Evolutionary conservation across 1,140 invertebrate species (phyloP).

Genomic region (Chymomyza costata): DNA sequence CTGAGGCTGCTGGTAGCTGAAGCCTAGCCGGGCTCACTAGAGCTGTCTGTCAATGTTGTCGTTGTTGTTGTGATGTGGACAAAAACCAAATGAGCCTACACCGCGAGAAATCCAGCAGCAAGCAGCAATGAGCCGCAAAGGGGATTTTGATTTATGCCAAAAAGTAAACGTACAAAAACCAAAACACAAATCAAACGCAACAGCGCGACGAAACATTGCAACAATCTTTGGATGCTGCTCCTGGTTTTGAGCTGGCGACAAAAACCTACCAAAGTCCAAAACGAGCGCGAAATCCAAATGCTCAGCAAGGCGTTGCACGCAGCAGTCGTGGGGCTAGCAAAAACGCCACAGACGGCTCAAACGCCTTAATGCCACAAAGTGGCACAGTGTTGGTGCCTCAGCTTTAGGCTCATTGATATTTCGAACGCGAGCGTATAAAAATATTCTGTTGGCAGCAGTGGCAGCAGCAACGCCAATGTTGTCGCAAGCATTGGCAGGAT

Average conservation of each 20-base stretch:
- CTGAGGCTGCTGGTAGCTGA: no score
- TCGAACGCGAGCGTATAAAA: constrained; percentile 75
- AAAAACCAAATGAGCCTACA: no score
- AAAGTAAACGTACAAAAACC: constrained; percentile 46
- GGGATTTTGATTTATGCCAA: constrained; percentile 72
- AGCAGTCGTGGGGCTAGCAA: constrained; percentile 20
- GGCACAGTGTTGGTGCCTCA: constrained; percentile 10
- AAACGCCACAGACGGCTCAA: constrained; percentile 42
- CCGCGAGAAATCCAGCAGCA: no score
- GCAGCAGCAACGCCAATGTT: constrained; percentile 24
- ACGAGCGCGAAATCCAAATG: constrained; percentile 65
- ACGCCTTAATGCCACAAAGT: no score
- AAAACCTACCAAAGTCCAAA: constrained; percentile 46
- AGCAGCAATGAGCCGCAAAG: no score
- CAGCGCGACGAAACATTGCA: constrained; percentile 72
- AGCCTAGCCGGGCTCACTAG: no score
- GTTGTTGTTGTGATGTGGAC: no score
- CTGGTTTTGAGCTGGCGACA: constrained; percentile 18
- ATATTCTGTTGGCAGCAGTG: constrained; percentile 62
- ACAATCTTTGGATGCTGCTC: constrained; percentile 37
- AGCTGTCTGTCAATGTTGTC: no score
- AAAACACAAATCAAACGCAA: constrained; percentile 67
- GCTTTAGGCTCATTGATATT: constrained; percentile 70
- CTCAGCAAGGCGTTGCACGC: constrained; percentile 20
- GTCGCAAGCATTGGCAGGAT: constrained; percentile 15